A percentile compares a stretch with the other conserved stretches of the same genome.
phyloP scores from a whole-genome alignment of 2,888 invertebrate species.

The Copidosoma aretas region DNA sequence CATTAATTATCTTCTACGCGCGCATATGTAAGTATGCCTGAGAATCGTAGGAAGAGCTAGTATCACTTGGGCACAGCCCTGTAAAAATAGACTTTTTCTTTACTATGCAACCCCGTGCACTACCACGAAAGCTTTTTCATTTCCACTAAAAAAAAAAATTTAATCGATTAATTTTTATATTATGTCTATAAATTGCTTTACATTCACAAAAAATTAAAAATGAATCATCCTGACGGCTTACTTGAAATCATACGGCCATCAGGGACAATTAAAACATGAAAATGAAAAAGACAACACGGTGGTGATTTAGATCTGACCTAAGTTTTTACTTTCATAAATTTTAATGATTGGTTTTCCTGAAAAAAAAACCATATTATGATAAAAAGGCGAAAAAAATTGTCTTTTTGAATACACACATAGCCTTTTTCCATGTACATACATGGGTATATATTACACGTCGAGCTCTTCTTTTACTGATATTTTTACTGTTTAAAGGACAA shows the following conservation, averaged over 20 bases:
- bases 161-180: not conserved
- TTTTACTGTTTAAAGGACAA: slow-evolving; percentile 16
- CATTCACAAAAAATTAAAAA: not conserved
- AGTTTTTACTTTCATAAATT: slow-evolving; percentile 10
- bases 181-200: not conserved
- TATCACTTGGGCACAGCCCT: slow-evolving; percentile 61
- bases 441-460: slow-evolving; percentile 27
- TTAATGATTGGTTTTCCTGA: slow-evolving; percentile 49
- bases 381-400: slow-evolving; percentile 56
- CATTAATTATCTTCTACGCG: not conserved
- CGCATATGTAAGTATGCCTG: not conserved
- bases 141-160: not conserved
- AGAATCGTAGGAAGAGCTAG: slow-evolving; percentile 59
- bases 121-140: slow-evolving; percentile 18
- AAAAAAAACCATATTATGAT: slow-evolving; percentile 55
- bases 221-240: not conserved
- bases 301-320: not conserved
- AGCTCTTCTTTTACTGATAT: slow-evolving; percentile 30
- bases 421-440: slow-evolving; percentile 7
- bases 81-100: slow-evolving; percentile 60
- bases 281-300: slow-evolving; percentile 24
- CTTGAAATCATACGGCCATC: no score
- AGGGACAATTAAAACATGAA: not conserved
- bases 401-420: slow-evolving; percentile 41
- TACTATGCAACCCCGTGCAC: slow-evolving; percentile 2